Base-by-base conservation (phyloP, 2,113 vertebrate genomes). In the Otis tarda region DNA sequence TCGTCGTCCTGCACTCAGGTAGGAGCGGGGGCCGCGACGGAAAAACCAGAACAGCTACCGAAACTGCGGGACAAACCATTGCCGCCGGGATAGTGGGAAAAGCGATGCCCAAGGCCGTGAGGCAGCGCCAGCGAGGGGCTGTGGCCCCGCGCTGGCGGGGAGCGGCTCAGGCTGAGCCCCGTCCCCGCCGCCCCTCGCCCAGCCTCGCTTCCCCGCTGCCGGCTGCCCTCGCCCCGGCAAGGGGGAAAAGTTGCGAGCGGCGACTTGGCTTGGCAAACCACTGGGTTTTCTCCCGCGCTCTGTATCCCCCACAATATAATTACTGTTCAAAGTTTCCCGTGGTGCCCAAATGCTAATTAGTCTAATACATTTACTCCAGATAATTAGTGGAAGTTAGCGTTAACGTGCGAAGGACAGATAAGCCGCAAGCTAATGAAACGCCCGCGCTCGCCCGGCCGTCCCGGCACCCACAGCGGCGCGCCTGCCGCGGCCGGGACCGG, bases 291-390 rank as follows among this genome's bases (percentile, higher is more conserved):
- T 91, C 60, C n/a, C 61, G 82, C 37, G 28, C 41, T 68, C 85
- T 65, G 82, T 70, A 59, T 70, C 39, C 41, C 15, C 59, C 49
- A 6, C 80, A 28, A 70, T 70, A 71, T 83, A 94, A 96, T 91
- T 92, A 90, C 91, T 89, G 89, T 63, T 94, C 90, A 82, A 87
- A 91, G 83, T 92, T 93, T 95, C 95, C 93, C 83, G 97, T 49
- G 94, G 93, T 82, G 89, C 77, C 64, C 43, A 80, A 52, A 90
- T 92, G 95, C 91, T 96, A 96, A 97, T 96, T 96, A 95, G 92
- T 75, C 89, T 71, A 89, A 87, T 91, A 53, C 80, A 57, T 95
- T 96, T 91, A 79, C 91, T 83, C 53, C 81, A 69, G 83, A 86
- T 85, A 95, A 94, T 95, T 88, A 94, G 75, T 56, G 83, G 70